Conservation (phyloP, 1,140 invertebrate species). For the Pseudomyrmex flavicornis region DNA sequence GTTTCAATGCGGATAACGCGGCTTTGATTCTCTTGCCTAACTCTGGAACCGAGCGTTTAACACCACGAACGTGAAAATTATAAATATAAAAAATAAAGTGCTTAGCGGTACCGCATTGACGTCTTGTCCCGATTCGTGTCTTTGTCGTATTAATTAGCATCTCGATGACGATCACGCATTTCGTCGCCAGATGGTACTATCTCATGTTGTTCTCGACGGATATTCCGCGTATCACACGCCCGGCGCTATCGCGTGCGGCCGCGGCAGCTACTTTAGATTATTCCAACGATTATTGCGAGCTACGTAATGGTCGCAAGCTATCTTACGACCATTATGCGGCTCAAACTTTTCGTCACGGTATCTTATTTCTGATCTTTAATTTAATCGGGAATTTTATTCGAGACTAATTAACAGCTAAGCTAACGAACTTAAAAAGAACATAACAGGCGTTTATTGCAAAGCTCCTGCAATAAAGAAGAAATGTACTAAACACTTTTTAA, state of each 20-base stretch:
- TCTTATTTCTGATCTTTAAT: background rate
- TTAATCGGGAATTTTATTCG: background rate
- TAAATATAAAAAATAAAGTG: constrained; percentile 42
- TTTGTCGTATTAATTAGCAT: constrained; percentile 50
- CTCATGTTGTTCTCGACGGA: background rate
- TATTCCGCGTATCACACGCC: constrained; percentile 18
- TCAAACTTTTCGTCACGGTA: constrained; percentile 29
- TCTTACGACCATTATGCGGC: constrained; percentile 19
- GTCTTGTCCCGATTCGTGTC: constrained; percentile 15
- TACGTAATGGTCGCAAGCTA: too few relatives aligned
- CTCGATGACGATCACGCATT: constrained; percentile 1
- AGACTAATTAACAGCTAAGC: background rate
- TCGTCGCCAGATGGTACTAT: background rate
- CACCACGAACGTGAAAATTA: constrained; percentile 8
- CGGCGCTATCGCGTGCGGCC: constrained; percentile 25
- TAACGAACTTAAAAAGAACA: background rate
- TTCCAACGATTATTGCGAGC: too few relatives aligned
- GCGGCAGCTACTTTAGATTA: constrained; percentile 29
- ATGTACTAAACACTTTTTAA: too few relatives aligned
- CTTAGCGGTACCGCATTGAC: background rate
- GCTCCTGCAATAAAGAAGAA: too few relatives aligned
- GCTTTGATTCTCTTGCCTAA: too few relatives aligned
- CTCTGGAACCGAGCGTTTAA: background rate
- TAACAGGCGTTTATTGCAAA: background rate
- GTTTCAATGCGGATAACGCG: too few relatives aligned